phyloP scores from a whole-genome alignment of 2,888 invertebrate species.

The Drosophila affinis region DNA sequence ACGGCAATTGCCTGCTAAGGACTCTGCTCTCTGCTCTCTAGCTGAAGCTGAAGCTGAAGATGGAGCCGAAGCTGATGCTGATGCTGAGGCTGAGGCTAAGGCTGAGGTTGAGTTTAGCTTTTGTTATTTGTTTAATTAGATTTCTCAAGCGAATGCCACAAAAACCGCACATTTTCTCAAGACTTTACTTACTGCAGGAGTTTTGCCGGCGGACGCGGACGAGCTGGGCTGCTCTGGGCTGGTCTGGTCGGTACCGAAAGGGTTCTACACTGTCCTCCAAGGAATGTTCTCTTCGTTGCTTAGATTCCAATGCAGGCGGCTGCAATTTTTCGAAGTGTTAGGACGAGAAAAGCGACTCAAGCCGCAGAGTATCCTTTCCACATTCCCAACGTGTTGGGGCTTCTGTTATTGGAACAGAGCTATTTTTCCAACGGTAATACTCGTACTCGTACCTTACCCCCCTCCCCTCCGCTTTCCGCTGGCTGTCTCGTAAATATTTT shows the following conservation, averaged over 20 bases:
- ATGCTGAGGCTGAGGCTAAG: not conserved
- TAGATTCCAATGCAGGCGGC: conserved; percentile 32
- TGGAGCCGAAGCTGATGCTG: not conserved
- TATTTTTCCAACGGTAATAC: conserved; percentile 56
- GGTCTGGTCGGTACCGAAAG: not conserved
- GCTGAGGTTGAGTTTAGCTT: conserved; percentile 39
- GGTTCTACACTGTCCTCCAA: not conserved
- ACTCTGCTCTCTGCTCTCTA: not conserved
- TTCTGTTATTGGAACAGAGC: conserved; percentile 69
- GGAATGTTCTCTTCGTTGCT: not conserved
- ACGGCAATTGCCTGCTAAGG: not conserved
- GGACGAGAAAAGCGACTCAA: not conserved
- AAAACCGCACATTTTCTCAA: conserved; percentile 78
- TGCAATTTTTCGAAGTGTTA: conserved; percentile 33
- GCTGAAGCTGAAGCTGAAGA: not conserved
- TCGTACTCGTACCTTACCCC: conserved; percentile 6
- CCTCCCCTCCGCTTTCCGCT: conserved; percentile 14
- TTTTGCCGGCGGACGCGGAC: not conserved
- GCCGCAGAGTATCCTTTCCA: conserved; percentile 32
- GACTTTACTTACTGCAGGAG: conserved; percentile 16
- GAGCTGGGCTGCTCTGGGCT: not conserved
- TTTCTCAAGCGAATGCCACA: conserved; percentile 76
- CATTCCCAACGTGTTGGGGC: not conserved
- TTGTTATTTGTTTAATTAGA: conserved; percentile 79
- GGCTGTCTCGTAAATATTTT: conserved; percentile 52